Percentiles rank a stretch among this genome's conserved stretches.
Conservation (phyloP, 2,888 invertebrate species). For the Pterobdella sp. region DNA sequence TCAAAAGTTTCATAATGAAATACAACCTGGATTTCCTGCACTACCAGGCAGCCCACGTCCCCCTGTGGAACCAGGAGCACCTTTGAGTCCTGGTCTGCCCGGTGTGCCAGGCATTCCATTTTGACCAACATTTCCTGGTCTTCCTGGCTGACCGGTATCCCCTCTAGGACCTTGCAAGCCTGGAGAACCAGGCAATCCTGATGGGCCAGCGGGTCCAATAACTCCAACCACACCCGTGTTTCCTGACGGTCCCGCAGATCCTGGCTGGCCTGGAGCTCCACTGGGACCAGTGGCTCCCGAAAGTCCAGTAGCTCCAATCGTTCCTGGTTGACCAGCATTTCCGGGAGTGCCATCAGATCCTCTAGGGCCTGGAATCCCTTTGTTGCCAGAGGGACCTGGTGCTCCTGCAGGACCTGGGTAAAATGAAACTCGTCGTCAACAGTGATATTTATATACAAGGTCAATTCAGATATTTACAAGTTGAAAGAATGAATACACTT, state of each 20-base stretch:
- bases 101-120: background rate
- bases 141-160: slow-evolving; percentile 19
- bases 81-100: slow-evolving; percentile 15
- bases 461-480: too few species aligned
- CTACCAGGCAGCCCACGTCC: background rate
- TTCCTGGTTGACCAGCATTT: slow-evolving; percentile 13
- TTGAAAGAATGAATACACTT: too few species aligned
- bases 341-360: slow-evolving; percentile 21
- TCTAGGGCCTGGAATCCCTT: slow-evolving; percentile 16
- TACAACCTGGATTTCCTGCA: background rate
- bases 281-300: slow-evolving; percentile 27
- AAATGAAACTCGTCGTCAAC: background rate
- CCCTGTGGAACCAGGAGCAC: slow-evolving; percentile 18
- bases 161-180: slow-evolving; percentile 32
- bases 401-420: background rate
- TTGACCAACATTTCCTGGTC: slow-evolving; percentile 3
- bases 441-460: too few species aligned
- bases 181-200: background rate
- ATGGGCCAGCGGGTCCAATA: background rate
- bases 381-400: background rate
- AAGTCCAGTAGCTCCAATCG: slow-evolving; percentile 11
- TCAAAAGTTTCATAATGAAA: too few species aligned
- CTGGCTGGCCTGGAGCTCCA: slow-evolving; percentile 29
- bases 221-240: background rate
- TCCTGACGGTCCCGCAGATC: slow-evolving; percentile 1